These are phyloP conservation scores for Gastrophryne carolinensis DNA, from an alignment of 2,797 vertebrate genomes.

Conservation along the genomic window DNA sequence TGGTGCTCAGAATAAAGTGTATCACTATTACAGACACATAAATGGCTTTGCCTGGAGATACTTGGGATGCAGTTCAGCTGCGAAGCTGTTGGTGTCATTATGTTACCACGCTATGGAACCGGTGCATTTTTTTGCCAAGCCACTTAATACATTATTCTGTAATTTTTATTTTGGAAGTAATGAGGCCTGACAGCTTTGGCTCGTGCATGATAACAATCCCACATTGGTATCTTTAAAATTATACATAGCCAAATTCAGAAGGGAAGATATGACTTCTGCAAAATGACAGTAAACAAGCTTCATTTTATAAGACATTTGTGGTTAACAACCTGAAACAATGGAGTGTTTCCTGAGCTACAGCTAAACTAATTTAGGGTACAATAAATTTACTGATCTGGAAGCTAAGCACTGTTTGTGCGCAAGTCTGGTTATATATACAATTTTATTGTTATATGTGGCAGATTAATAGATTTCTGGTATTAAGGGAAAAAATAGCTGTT, in stretches of 20 bases:
- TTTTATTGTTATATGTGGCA: background rate
- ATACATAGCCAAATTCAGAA: slow-evolving; percentile 66
- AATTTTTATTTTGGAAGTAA: slow-evolving; percentile 71
- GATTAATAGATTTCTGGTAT: background rate
- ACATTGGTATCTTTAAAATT: slow-evolving; percentile 65
- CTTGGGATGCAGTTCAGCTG: slow-evolving; percentile 55
- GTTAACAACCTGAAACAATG: slow-evolving; percentile 67
- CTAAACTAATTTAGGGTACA: slow-evolving; percentile 61
- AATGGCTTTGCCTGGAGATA: background rate
- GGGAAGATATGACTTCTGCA: slow-evolving; percentile 62
- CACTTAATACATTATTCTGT: slow-evolving; percentile 61
- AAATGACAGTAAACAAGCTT: slow-evolving; percentile 64
- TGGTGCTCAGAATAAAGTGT: background rate
- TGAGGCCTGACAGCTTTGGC: slow-evolving; percentile 69
- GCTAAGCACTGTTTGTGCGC: slow-evolving; percentile 9
- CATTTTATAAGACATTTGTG: slow-evolving; percentile 64
- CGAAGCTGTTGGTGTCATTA: slow-evolving; percentile 58
- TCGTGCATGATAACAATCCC: slow-evolving; percentile 62
- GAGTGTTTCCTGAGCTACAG: slow-evolving; percentile 56
- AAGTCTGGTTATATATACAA: slow-evolving; percentile 20
- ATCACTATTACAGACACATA: background rate
- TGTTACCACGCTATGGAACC: background rate
- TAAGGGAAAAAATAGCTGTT: background rate
- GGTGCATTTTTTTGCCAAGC: slow-evolving; percentile 42
- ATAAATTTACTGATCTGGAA: slow-evolving; percentile 60